Percentiles rank a stretch among this genome's conserved stretches.
Evolutionary conservation across 2,797 vertebrate species (phyloP).

Genomic region (Acrocephalus scirpaceus): DNA sequence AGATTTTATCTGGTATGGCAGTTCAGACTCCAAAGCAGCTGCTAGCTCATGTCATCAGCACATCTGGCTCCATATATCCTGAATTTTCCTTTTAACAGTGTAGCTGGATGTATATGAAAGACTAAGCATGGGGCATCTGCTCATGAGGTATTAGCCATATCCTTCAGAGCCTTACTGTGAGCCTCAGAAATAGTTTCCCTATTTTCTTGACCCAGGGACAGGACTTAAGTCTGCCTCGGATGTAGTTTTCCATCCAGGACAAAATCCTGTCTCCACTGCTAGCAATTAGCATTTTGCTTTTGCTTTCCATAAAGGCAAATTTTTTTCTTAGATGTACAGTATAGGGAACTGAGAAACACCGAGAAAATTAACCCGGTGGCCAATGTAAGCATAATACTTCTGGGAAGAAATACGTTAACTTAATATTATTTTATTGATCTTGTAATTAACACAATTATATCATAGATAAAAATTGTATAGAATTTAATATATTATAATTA

Average conservation of each 20-base stretch:
- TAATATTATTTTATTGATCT: not conserved
- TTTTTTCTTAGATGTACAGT: not conserved
- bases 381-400: not conserved
- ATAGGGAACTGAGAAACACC: not conserved
- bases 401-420: not conserved
- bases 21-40: not conserved
- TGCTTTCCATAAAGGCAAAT: not conserved
- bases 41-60: conserved; percentile 5
- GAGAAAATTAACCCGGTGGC: not conserved
- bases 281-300: not conserved
- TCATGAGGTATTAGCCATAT: not conserved
- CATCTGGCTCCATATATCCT: conserved; percentile 4
- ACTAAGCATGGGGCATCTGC: not conserved
- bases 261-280: not conserved
- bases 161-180: not conserved
- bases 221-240: not conserved
- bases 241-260: not conserved
- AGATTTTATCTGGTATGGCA: not conserved
- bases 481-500: not conserved
- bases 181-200: not conserved
- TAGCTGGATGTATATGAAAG: not conserved
- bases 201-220: not conserved
- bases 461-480: not conserved
- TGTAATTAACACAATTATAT: not conserved
- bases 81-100: not conserved